phyloP scores from a whole-genome alignment of 2,113 vertebrate species.

The Porphyrio hochstetteri region DNA sequence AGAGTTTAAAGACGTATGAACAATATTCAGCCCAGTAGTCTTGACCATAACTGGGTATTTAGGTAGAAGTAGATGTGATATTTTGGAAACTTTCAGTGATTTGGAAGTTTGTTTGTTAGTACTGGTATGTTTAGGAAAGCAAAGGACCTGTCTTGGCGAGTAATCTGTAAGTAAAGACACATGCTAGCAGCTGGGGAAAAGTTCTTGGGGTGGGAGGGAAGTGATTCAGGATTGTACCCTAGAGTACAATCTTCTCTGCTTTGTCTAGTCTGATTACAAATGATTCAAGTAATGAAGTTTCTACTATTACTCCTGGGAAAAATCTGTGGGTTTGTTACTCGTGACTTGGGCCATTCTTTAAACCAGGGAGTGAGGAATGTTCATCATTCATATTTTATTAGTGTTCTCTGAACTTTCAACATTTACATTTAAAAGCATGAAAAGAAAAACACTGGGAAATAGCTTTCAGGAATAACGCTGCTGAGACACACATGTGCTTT shows the following conservation, averaged over 20 bases:
- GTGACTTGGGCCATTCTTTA: background rate
- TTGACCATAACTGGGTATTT: background rate
- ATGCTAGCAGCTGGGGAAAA: background rate
- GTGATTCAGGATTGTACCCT: background rate
- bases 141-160: background rate
- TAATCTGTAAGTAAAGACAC: background rate
- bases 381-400: constrained; percentile 28
- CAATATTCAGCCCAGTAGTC: background rate
- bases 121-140: background rate
- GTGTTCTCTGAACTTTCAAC: constrained; percentile 13
- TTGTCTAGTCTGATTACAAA: constrained; percentile 31
- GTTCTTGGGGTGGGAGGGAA: background rate
- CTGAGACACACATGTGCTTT: background rate
- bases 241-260: background rate
- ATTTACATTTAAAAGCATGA: background rate
- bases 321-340: constrained; percentile 25
- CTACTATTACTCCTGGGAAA: constrained; percentile 26
- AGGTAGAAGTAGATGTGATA: background rate
- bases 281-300: background rate
- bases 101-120: background rate
- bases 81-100: background rate
- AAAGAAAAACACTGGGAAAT: background rate
- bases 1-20: background rate
- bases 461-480: background rate
- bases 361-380: background rate